Conservation (phyloP, 2,888 invertebrate species). For the Furcula furcula region DNA sequence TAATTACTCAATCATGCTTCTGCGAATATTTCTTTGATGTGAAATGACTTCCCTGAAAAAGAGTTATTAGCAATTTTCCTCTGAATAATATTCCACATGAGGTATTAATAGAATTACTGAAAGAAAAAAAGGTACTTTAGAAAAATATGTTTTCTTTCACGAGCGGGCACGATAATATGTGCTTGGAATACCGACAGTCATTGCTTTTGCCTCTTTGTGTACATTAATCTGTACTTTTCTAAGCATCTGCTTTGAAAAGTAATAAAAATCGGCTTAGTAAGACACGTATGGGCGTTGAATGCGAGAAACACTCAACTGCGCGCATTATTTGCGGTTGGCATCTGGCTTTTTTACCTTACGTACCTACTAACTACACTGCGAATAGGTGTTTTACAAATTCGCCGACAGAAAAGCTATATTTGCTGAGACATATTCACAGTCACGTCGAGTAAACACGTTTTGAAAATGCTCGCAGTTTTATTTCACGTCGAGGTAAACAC, state of each 20-base stretch:
- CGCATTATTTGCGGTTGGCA: slow-evolving; percentile 30
- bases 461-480: slow-evolving; percentile 65
- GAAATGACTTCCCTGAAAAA: not conserved
- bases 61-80: slow-evolving; percentile 3
- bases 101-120: slow-evolving; percentile 15
- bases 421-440: slow-evolving; percentile 48
- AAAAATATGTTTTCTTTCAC: slow-evolving; percentile 5
- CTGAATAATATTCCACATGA: slow-evolving; percentile 3
- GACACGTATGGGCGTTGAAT: slow-evolving; percentile 57
- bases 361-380: slow-evolving; percentile 15
- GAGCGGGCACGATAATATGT: slow-evolving; percentile 25
- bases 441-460: slow-evolving; percentile 58
- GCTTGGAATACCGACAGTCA: slow-evolving; percentile 37
- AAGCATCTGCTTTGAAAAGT: slow-evolving; percentile 62
- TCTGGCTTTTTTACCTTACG: slow-evolving; percentile 20
- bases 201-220: slow-evolving; percentile 49
- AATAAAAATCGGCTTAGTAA: slow-evolving; percentile 76
- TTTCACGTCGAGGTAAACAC: slow-evolving; percentile 65
- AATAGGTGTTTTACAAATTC: slow-evolving; percentile 38
- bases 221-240: slow-evolving; percentile 63
- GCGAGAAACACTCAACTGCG: slow-evolving; percentile 46
- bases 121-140: slow-evolving; percentile 8
- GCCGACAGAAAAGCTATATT: slow-evolving; percentile 44
- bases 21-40: slow-evolving; percentile 8
- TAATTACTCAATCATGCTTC: not conserved